Evolutionary conservation across 2,113 vertebrate genomes (phyloP).

Genomic region (Xiphorhynchus elegans): DNA sequence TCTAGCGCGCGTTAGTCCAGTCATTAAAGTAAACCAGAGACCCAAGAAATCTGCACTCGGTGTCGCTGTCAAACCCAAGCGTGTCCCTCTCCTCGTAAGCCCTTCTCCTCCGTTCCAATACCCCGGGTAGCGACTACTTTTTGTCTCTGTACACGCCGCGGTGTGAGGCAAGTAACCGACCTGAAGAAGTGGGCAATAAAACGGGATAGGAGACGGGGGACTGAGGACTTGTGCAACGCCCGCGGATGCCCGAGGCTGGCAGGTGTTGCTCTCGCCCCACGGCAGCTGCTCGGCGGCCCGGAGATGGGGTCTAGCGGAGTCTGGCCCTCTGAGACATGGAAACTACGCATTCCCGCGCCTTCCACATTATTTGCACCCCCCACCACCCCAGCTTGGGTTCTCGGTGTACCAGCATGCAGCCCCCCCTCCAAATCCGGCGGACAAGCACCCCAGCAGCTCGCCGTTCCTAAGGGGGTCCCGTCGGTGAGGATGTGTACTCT

Average conservation of each 20-base stretch:
- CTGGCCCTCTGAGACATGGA: background rate
- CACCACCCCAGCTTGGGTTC: background rate
- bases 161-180: background rate
- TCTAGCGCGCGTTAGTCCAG: too few relatives aligned
- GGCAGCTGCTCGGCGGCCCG: background rate
- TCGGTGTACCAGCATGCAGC: background rate
- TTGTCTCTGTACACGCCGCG: too few relatives aligned
- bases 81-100: accelerated
- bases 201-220: background rate
- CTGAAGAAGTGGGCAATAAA: background rate
- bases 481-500: accelerated
- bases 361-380: too few relatives aligned
- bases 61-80: background rate
- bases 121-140: background rate
- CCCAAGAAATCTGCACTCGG: accelerated
- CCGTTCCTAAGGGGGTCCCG: accelerated
- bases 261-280: background rate
- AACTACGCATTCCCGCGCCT: background rate
- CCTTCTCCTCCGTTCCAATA: background rate
- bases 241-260: background rate
- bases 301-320: background rate
- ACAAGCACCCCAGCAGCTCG: background rate
- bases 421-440: background rate
- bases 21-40: background rate
- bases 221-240: background rate